Percentiles rank a stretch among this genome's conserved stretches.
These are phyloP conservation scores for Pedionomus torquatus DNA, from an alignment of 2,113 vertebrate genomes.

Conservation along the genomic window DNA sequence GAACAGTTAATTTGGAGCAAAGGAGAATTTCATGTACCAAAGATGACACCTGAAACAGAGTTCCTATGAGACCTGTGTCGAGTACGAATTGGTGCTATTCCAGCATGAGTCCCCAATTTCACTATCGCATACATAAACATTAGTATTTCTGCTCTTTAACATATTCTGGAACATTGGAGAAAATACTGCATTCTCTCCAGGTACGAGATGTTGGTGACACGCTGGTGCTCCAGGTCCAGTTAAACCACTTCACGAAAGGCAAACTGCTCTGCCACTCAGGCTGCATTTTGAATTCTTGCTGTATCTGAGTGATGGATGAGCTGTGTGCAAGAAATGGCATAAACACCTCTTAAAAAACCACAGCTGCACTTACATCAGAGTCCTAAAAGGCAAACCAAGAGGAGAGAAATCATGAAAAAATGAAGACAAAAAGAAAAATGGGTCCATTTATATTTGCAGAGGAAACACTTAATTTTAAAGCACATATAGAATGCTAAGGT, in stretches of 20 bases:
- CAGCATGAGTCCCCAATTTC: background rate
- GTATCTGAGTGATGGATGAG: slow-evolving; percentile 66
- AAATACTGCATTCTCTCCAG: background rate
- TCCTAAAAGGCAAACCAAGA: slow-evolving; percentile 55
- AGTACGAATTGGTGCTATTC: background rate
- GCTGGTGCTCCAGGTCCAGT: background rate
- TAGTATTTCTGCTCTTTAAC: background rate
- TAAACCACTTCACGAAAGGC: background rate
- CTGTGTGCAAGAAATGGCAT: slow-evolving; percentile 47
- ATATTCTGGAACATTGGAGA: background rate
- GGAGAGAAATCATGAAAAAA: slow-evolving; percentile 19
- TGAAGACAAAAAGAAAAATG: slow-evolving; percentile 50
- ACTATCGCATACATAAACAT: background rate
- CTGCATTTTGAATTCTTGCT: slow-evolving; percentile 57
- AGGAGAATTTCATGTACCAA: background rate
- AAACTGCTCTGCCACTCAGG: background rate
- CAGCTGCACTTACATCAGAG: slow-evolving; percentile 66
- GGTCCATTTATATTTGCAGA: slow-evolving; percentile 19
- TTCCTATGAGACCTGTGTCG: background rate
- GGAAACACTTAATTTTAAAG: slow-evolving; percentile 63
- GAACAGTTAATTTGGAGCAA: background rate
- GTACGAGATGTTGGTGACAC: background rate
- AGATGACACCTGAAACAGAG: background rate
- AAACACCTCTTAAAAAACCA: slow-evolving; percentile 70
- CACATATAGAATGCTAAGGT: background rate